phyloP scores from a whole-genome alignment of 2,113 vertebrate species.

The Cavia porcellus region DNA sequence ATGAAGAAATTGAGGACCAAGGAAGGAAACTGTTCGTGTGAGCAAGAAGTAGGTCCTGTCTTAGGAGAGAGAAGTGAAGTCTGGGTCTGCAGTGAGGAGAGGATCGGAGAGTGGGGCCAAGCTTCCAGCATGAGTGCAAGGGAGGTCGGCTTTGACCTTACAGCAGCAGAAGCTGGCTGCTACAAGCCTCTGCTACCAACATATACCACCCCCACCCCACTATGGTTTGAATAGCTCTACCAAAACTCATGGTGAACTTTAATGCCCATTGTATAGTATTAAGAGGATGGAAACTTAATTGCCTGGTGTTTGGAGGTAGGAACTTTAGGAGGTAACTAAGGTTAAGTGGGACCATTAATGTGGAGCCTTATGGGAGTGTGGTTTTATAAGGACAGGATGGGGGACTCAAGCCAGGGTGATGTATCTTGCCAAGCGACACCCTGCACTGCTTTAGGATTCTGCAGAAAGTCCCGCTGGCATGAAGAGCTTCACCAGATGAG shows the following conservation, averaged over 20 bases:
- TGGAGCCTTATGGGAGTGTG: not conserved
- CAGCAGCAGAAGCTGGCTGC: not conserved
- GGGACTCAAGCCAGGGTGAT: not conserved
- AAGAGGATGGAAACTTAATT: not conserved
- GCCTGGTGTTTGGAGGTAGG: not conserved
- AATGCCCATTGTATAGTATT: not conserved
- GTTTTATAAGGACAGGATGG: not conserved
- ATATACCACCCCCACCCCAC: not conserved
- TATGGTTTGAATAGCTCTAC: not conserved
- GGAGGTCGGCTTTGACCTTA: constrained; percentile 14
- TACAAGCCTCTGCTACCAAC: not conserved
- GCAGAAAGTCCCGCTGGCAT: not conserved
- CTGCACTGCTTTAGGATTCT: not conserved
- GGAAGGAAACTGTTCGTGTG: not conserved
- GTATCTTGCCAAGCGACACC: not conserved
- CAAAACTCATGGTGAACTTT: not conserved
- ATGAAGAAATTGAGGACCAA: constrained; percentile 9
- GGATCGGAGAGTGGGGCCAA: not conserved
- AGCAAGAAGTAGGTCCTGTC: not conserved
- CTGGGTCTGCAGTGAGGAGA: not conserved
- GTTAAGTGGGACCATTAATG: not conserved
- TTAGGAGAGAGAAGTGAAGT: not conserved
- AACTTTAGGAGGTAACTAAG: not conserved
- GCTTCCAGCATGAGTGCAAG: not conserved
- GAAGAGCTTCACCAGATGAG: not conserved